Conservation (phyloP, 1,140 invertebrate species). For the Contarinia nasturtii region DNA sequence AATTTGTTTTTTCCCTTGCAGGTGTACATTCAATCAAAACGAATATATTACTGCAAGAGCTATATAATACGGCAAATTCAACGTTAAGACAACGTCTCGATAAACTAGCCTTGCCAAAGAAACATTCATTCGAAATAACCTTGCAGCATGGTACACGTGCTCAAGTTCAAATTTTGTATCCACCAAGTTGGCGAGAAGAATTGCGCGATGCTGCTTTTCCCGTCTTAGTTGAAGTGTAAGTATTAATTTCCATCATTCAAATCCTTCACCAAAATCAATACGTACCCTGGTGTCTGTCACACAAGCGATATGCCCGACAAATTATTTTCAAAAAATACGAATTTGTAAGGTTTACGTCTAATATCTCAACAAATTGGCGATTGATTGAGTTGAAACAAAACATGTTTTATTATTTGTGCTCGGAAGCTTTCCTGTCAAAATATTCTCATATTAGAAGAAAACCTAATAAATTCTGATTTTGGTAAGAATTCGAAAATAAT, state of each 20-base stretch:
- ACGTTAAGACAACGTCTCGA: conserved; percentile 32
- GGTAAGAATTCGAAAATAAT: too few relatives aligned
- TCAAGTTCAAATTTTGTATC: conserved; percentile 57
- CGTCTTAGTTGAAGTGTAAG: conserved; percentile 63
- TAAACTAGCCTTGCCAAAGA: conserved; percentile 50
- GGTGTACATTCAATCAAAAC: conserved; percentile 44
- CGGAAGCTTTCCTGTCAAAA: too few relatives aligned
- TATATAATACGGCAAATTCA: conserved; percentile 49
- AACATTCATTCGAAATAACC: conserved; percentile 55
- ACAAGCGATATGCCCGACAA: too few relatives aligned
- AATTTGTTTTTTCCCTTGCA: neutral
- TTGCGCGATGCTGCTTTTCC: conserved; percentile 66
- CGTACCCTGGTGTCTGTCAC: too few relatives aligned
- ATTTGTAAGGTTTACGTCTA: too few relatives aligned
- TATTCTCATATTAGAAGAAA: too few relatives aligned
- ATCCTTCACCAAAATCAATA: too few relatives aligned
- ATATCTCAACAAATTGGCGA: too few relatives aligned
- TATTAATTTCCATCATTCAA: conserved; percentile 4
- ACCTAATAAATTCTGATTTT: too few relatives aligned
- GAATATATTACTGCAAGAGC: conserved; percentile 47
- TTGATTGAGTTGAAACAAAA: too few relatives aligned
- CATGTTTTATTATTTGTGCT: too few relatives aligned
- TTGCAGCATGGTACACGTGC: conserved; percentile 56
- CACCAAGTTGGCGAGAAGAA: conserved; percentile 66
- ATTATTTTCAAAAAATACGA: too few relatives aligned